phyloP scores from a whole-genome alignment of 2,797 vertebrate species.

The Chelidonichthys spinosus region DNA sequence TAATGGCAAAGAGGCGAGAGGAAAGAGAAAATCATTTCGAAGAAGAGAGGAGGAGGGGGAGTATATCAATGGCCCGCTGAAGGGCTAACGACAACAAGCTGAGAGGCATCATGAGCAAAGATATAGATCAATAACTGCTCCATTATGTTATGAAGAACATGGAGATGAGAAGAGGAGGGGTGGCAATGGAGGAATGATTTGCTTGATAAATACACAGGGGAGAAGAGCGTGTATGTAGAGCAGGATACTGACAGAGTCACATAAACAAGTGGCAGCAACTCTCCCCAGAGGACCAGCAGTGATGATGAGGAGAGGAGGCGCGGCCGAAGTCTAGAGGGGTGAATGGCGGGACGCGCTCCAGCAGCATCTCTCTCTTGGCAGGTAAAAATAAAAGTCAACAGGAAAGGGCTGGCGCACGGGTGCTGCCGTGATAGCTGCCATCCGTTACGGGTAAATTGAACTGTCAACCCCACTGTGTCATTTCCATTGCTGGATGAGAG shows the following conservation, averaged over 20 bases:
- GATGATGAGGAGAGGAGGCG: constrained; percentile 72
- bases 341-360: constrained; percentile 61
- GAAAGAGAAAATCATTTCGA: constrained; percentile 80
- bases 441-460: constrained; percentile 98
- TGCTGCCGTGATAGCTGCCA: constrained; percentile 88
- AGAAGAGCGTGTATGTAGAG: constrained; percentile 51
- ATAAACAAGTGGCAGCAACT: constrained; percentile 89
- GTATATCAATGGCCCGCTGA: constrained; percentile 77
- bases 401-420: constrained; percentile 55
- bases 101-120: constrained; percentile 78
- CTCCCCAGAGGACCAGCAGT: constrained; percentile 84
- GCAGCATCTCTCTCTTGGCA: constrained; percentile 68
- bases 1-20: constrained; percentile 76
- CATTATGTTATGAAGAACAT: constrained; percentile 70
- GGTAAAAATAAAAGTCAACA: constrained; percentile 89
- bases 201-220: constrained; percentile 77
- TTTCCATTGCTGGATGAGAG: constrained; percentile 87
- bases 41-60: constrained; percentile 55
- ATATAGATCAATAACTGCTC: constrained; percentile 85
- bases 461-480: constrained; percentile 93
- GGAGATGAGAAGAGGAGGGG: constrained; percentile 64
- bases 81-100: constrained; percentile 75
- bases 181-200: constrained; percentile 82
- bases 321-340: constrained; percentile 47
- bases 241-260: constrained; percentile 84